Conservation (phyloP, 2,113 vertebrate species). For the Sinocyclocheilus rhinocerous region DNA sequence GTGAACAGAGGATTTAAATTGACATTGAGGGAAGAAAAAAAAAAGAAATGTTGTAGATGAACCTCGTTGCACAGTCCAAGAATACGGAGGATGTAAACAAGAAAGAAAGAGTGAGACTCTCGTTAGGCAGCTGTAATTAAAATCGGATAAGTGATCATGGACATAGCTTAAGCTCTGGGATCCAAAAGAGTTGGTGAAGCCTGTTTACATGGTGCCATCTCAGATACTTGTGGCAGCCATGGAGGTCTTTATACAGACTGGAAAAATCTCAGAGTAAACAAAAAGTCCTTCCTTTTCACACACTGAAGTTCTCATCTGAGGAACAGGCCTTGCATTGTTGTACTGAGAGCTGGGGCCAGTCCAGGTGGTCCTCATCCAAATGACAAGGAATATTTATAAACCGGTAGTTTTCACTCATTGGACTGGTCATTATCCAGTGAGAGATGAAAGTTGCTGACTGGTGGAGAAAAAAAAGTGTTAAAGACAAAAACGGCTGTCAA, state of each 20-base stretch:
- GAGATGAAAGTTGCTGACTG: not conserved
- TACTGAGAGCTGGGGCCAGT: not conserved
- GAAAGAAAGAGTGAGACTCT: not conserved
- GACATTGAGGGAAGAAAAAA: not conserved
- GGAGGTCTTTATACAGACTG: conserved; percentile 24
- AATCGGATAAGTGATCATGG: not conserved
- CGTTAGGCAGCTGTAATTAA: conserved; percentile 27
- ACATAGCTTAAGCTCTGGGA: not conserved
- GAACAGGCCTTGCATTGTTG: not conserved
- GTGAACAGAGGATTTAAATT: not conserved
- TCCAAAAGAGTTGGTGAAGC: not conserved
- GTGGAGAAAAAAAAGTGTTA: too few species aligned
- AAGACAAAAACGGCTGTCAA: too few species aligned
- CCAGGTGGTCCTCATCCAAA: conserved; percentile 34
- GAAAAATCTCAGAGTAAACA: conserved; percentile 32
- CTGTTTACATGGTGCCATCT: conserved; percentile 23
- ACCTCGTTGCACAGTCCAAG: not conserved
- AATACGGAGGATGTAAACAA: conserved; percentile 7
- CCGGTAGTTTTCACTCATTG: conserved; percentile 3
- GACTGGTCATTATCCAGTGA: conserved; percentile 12
- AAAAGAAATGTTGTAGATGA: not conserved
- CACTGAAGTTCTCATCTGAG: not conserved
- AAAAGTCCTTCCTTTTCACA: not conserved
- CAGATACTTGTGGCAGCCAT: conserved; percentile 24
- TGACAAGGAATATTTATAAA: conserved; percentile 39